Conservation (phyloP, 2,797 vertebrate genomes). For the Periophthalmus magnuspinnatus region DNA sequence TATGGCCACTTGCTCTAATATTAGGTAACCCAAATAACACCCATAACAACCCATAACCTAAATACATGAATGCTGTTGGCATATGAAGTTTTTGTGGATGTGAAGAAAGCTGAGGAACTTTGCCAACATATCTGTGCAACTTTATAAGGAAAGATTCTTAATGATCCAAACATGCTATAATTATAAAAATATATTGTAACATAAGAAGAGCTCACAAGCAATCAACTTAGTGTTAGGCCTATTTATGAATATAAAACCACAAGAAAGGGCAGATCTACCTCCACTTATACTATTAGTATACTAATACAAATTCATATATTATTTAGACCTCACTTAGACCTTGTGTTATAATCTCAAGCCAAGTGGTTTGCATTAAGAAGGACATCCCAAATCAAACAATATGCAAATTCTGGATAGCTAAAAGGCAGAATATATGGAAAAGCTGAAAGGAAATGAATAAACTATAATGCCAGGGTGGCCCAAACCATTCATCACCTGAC, state of each 20-base stretch:
- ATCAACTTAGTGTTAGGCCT: not conserved
- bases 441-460: not conserved
- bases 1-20: slow-evolving; percentile 11
- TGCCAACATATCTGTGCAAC: not conserved
- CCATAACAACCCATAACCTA: slow-evolving; percentile 2
- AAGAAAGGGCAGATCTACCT: not conserved
- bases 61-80: not conserved
- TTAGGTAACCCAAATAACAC: slow-evolving; percentile 6
- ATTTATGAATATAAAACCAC: not conserved
- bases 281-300: not conserved
- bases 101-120: not conserved
- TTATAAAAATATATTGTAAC: too few species aligned
- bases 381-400: not conserved
- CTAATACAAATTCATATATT: too few species aligned
- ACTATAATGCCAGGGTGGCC: not conserved
- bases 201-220: too few species aligned
- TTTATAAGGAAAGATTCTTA: not conserved
- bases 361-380: not conserved
- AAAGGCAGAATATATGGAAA: not conserved
- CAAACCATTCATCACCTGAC: slow-evolving; percentile 23
- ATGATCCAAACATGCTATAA: not conserved
- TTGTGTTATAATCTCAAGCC: not conserved
- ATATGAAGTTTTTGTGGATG: not conserved
- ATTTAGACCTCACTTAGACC: not conserved
- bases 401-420: not conserved